phyloP scores from a whole-genome alignment of 2,888 invertebrate genomes.

The Emmelina monodactyla region DNA sequence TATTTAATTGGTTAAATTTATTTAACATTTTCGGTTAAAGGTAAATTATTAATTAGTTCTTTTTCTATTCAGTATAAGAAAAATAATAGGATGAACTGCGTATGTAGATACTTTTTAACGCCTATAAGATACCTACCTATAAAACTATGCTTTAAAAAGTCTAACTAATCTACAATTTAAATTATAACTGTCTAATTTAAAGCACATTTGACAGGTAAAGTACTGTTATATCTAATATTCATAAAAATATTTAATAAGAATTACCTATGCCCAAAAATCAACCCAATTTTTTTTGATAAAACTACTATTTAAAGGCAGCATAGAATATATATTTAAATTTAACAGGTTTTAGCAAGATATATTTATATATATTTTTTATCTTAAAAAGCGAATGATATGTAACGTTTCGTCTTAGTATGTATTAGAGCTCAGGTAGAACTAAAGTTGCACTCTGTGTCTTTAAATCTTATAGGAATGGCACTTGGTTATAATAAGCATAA shows the following conservation, averaged over 20 bases:
- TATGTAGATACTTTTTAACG: too few species aligned
- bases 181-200: too few species aligned
- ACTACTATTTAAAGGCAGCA: slow-evolving; percentile 33
- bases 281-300: too few species aligned
- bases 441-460: slow-evolving; percentile 17
- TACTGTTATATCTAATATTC: not conserved
- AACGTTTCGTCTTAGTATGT: slow-evolving; percentile 41
- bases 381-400: slow-evolving; percentile 67
- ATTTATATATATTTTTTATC: slow-evolving; percentile 33
- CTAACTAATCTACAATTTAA: too few species aligned
- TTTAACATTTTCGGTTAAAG: too few species aligned
- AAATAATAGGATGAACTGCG: too few species aligned
- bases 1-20: too few species aligned
- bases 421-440: slow-evolving; percentile 27
- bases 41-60: too few species aligned
- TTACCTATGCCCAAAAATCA: not conserved
- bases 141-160: too few species aligned
- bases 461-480: not conserved
- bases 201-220: not conserved
- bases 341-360: slow-evolving; percentile 31
- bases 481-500: not conserved
- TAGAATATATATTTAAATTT: slow-evolving; percentile 32
- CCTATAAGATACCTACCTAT: too few species aligned
- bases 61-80: too few species aligned
- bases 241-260: not conserved